These are phyloP conservation scores for Tetragnatha montana DNA, from an alignment of 2,888 invertebrate genomes.

Conservation along the genomic window DNA sequence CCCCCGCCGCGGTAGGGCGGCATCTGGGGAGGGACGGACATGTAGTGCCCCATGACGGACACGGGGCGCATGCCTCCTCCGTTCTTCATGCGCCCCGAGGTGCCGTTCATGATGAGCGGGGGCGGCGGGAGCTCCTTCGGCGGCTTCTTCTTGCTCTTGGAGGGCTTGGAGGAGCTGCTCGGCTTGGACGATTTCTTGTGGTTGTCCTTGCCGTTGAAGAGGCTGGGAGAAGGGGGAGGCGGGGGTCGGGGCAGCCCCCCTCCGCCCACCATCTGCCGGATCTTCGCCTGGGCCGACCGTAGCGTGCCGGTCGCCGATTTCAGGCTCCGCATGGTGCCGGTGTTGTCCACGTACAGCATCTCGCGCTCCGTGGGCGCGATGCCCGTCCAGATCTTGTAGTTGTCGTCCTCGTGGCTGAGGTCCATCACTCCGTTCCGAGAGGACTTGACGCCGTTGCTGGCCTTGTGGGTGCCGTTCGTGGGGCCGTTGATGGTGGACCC, in stretches of 20 bases:
- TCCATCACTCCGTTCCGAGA: conserved; percentile 39
- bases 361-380: conserved; percentile 74
- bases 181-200: conserved; percentile 39
- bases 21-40: conserved; percentile 61
- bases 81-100: conserved; percentile 54
- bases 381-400: conserved; percentile 95
- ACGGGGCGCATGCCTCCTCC: conserved; percentile 48
- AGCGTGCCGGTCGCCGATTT: conserved; percentile 73
- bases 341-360: conserved; percentile 77
- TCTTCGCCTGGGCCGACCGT: conserved; percentile 61
- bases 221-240: conserved; percentile 76
- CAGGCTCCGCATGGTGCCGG: conserved; percentile 76
- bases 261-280: conserved; percentile 87
- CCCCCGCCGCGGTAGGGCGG: conserved; percentile 60
- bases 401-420: conserved; percentile 81
- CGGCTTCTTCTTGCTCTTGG: conserved; percentile 65
- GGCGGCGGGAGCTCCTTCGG: conserved; percentile 63
- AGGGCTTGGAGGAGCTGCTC: conserved; percentile 50
- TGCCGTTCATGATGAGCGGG: conserved; percentile 60
- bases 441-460: conserved; percentile 44
- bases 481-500: conserved; percentile 44
- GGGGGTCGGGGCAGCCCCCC: conserved; percentile 84
- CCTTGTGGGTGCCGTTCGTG: conserved; percentile 33
- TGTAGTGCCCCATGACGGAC: conserved; percentile 61
- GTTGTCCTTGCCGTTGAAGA: conserved; percentile 60